A percentile compares a stretch with the other conserved stretches of the same genome.
Evolutionary conservation across 2,888 invertebrate species (phyloP).

Genomic region (Pseudococcus longispinus): DNA sequence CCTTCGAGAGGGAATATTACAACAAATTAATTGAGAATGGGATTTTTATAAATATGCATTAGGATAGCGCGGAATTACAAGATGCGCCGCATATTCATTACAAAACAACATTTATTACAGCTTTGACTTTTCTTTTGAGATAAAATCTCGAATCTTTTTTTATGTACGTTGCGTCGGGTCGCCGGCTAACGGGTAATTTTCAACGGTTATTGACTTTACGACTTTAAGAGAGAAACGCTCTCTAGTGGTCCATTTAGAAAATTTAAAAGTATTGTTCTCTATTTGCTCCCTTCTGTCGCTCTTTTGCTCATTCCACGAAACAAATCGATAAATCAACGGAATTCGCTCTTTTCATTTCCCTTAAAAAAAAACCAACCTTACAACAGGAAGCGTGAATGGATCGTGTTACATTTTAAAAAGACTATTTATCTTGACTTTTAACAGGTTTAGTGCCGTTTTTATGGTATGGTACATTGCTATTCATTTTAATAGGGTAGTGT

Average conservation of each 20-base stretch:
- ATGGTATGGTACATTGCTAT: slow-evolving; percentile 41
- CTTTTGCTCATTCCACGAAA: slow-evolving; percentile 31
- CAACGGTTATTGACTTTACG: slow-evolving; percentile 52
- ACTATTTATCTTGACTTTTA: slow-evolving; percentile 49
- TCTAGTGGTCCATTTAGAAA: slow-evolving; percentile 47
- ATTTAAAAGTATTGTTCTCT: slow-evolving; percentile 38
- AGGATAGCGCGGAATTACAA: neutral
- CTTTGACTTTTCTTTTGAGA: slow-evolving; percentile 35
- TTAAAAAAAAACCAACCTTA: neutral
- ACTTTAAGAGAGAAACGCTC: slow-evolving; percentile 48
- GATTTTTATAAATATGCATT: slow-evolving; percentile 35
- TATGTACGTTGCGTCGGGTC: neutral
- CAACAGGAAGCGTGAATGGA: slow-evolving; percentile 40
- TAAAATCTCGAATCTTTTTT: slow-evolving; percentile 23
- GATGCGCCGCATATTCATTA: slow-evolving; percentile 28
- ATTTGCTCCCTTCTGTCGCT: slow-evolving; percentile 36
- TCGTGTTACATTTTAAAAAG: slow-evolving; percentile 47
- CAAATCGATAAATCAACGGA: slow-evolving; percentile 48
- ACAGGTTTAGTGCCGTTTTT: slow-evolving; percentile 50
- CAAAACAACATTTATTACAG: slow-evolving; percentile 2
- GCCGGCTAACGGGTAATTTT: slow-evolving; percentile 50
- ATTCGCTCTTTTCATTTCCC: slow-evolving; percentile 39
- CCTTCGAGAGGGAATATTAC: slow-evolving; percentile 1
- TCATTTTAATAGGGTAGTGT: slow-evolving; percentile 39
- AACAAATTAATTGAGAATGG: slow-evolving; percentile 32